Conservation (phyloP, 1,140 invertebrate species). For the Drosophila tropicalis region DNA sequence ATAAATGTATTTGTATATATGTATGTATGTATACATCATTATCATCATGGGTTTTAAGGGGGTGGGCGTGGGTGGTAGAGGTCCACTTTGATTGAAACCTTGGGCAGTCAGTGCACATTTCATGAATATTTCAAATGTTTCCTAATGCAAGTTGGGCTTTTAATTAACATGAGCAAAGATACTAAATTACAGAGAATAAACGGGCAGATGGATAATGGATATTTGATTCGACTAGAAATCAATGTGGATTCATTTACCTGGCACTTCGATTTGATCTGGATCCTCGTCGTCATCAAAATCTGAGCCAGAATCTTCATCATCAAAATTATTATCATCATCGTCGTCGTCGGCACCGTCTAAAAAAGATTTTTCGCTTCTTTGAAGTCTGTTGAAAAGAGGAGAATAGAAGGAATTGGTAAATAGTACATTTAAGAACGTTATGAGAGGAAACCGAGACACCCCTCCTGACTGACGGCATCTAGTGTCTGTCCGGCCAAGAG, state of each 20-base stretch:
- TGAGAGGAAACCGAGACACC: not conserved
- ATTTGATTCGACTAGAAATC: not conserved
- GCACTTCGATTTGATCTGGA: constrained; percentile 95
- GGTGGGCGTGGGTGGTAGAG: not conserved
- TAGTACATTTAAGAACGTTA: not conserved
- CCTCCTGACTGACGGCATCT: no score
- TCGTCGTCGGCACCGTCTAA: constrained; percentile 69
- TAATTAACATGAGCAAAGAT: constrained; percentile 13
- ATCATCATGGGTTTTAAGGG: not conserved
- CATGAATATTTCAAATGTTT: constrained; percentile 31
- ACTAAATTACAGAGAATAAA: not conserved
- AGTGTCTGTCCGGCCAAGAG: no score
- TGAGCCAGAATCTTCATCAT: constrained; percentile 89
- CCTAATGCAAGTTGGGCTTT: constrained; percentile 8
- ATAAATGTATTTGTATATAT: no score
- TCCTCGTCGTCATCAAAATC: constrained; percentile 95
- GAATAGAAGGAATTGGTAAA: not conserved
- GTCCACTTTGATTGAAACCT: constrained; percentile 12
- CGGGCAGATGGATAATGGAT: no score
- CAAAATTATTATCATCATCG: constrained; percentile 76
- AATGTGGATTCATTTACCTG: constrained; percentile 85
- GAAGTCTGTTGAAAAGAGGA: constrained; percentile 62
- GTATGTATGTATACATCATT: not conserved
- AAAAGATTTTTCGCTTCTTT: constrained; percentile 65
- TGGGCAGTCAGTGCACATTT: constrained; percentile 15